Evolutionary conservation across 2,797 vertebrate species (phyloP), one percentile per base, ranked within the genome.

Genomic region (Gallinago stenura): DNA sequence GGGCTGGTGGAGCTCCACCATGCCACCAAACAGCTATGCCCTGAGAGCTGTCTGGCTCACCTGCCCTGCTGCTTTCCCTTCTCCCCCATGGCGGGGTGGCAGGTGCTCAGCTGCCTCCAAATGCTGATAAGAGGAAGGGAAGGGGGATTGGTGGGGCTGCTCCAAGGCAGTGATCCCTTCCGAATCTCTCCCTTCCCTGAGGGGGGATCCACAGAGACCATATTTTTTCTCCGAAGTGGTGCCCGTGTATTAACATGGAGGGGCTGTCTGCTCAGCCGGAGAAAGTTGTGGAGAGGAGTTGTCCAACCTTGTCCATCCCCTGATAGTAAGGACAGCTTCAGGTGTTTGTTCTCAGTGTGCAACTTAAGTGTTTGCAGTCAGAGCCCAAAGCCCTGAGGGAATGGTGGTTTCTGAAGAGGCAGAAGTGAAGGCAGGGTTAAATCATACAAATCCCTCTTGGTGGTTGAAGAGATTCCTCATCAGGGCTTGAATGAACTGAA

Each of bases 381-480:
- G n/a, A 78, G 30, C 77, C 54, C 51, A 43, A 80, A 91, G 62
- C 6, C 46, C 58, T 60, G 62, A 48, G 30, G 43, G 31, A 75
- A 8, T 1, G 6, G 48, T 78, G 46, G 46, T 84, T 93, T 92
- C 70, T 86, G 88, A 87, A 80, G 69, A 82, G 77, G 15, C 21
- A 76, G 72, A 83, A 82, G 50, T 21, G 54, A 93, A 93, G 88
- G 62, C 70, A 58, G 14, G 2, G 0, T 54, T 86, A 91, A 78
- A 54, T 88, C 30, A 30, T 66, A 81, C 57, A 57, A 39, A 80
- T 80, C 48, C 61, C 43, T 45, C 68, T 53, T 77, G 43, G 62
- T 76, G 73, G 54, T 72, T 79, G 80, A 94, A 76, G n/a, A 82
- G 82, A 60, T 89, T 93, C 45, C 28, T 95, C 81, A 51, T 41